Evolutionary conservation across 2,113 vertebrate genomes (phyloP), one percentile per base, ranked within the genome.

Genomic region (Pterocles burchelli): DNA sequence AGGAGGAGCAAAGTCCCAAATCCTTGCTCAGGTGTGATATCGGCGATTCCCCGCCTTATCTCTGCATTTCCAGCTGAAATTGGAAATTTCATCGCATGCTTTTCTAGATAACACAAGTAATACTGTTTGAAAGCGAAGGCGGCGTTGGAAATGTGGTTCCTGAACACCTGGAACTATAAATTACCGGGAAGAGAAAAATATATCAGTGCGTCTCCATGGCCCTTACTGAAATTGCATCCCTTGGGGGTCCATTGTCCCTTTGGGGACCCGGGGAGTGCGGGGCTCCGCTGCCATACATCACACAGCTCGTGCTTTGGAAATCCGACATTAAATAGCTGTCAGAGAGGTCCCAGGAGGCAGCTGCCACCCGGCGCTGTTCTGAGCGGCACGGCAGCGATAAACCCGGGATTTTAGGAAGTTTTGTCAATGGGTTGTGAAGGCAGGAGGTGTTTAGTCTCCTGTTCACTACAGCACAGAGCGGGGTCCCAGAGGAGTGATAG

Each of bases 181-280:
- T 65, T 45, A 36, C n/a, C 57, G 46, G 15, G 9, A 26, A 85
- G 85, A 36, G 48, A 55, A 76, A 71, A 79, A 80, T 2, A 10
- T 21, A 2, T 19, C 0, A 0, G 13, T 55, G 43, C 21, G 14
- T 72, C 58, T 88, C 71, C 9, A 1, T 19, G 52, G 45, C n/a
- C 71, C n/a, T 63, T 17, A 13, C 51, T 54, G 86, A 41, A 72
- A 25, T 9, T 31, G 12, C 73, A 22, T 22, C 77, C 74, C 71
- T 67, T 54, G 65, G 48, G 15, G 19, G 70, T 68, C 49, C 0
- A 0, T 3, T 66, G 36, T 7, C 4, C 0, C 81, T 58, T 31
- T 24, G 25, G 26, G 65, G 38, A 65, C 63, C 54, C 17, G 41
- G 11, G 52, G 38, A 71, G 57, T 14, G 25, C 73, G 55, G 65